phyloP scores from a whole-genome alignment of 2,797 vertebrate species.

The Myotis planiceps region DNA sequence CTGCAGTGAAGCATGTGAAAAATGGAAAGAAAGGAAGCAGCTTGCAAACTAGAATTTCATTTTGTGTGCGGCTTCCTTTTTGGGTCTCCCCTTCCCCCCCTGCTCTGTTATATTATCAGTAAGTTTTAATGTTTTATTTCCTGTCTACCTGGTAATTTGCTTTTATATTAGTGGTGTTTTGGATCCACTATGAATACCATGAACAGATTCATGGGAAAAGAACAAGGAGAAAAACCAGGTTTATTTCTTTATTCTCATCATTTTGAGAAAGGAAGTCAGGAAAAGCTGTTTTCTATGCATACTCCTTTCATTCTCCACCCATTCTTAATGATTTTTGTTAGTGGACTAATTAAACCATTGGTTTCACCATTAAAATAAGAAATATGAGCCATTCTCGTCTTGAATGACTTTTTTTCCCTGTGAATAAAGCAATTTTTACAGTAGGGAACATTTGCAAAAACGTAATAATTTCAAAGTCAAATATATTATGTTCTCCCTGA shows the following conservation, averaged over 20 bases:
- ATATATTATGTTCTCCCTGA: neutral
- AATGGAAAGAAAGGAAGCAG: slow-evolving; percentile 2
- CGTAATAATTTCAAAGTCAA: neutral
- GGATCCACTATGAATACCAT: neutral
- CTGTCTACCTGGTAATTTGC: neutral
- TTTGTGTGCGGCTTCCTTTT: neutral
- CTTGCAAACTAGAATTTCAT: neutral
- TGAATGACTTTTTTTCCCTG: neutral
- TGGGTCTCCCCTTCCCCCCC: too few species aligned
- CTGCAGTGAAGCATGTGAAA: neutral
- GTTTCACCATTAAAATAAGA: slow-evolving; percentile 15
- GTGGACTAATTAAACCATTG: neutral
- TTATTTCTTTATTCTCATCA: neutral
- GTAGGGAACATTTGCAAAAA: neutral
- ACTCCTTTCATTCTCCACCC: neutral
- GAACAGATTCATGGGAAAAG: neutral
- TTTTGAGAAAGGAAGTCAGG: slow-evolving; percentile 17
- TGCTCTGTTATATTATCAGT: neutral
- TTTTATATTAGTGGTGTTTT: neutral
- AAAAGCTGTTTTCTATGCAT: neutral
- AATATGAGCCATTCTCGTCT: neutral
- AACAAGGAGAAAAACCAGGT: neutral
- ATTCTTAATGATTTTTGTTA: slow-evolving; percentile 2
- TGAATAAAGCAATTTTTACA: neutral
- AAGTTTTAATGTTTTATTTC: slow-evolving; percentile 12